Evolutionary conservation across 53 echinoderm and acorn worm genomes (phyloP).

Genomic region (Hippasteria phrygiana): DNA sequence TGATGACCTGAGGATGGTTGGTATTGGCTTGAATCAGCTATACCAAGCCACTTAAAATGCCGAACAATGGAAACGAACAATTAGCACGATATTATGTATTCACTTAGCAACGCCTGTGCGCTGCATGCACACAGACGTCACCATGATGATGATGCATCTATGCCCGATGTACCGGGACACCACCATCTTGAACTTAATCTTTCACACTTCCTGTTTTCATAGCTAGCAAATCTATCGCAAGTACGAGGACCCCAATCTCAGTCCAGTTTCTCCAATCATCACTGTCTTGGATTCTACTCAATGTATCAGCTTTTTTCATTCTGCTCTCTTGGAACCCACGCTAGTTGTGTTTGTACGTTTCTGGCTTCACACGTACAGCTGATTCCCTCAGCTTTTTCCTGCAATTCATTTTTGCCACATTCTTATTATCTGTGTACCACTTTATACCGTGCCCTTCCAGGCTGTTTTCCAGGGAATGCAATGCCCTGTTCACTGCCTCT

Average conservation of each 20-base stretch:
- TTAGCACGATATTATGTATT: neutral
- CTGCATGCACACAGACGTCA: neutral
- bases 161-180: too few species aligned
- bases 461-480: too few species aligned
- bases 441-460: too few species aligned
- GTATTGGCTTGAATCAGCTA: neutral
- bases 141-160: too few species aligned
- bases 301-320: slow-evolving; percentile 44
- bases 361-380: neutral
- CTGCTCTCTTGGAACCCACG: slow-evolving; percentile 34
- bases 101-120: neutral
- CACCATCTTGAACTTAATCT: too few species aligned
- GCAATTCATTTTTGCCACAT: too few species aligned
- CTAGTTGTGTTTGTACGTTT: neutral
- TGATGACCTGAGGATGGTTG: neutral
- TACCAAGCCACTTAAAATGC: neutral
- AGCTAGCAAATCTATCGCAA: too few species aligned
- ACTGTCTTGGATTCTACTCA: too few species aligned
- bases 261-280: too few species aligned
- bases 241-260: too few species aligned
- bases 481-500: slow-evolving; percentile 23
- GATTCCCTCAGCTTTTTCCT: slow-evolving; percentile 28
- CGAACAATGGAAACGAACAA: neutral
- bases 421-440: too few species aligned
- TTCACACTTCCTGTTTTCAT: too few species aligned